These are phyloP conservation scores for Hirundo rustica DNA, from an alignment of 2,797 vertebrate species.

Conservation along the genomic window DNA sequence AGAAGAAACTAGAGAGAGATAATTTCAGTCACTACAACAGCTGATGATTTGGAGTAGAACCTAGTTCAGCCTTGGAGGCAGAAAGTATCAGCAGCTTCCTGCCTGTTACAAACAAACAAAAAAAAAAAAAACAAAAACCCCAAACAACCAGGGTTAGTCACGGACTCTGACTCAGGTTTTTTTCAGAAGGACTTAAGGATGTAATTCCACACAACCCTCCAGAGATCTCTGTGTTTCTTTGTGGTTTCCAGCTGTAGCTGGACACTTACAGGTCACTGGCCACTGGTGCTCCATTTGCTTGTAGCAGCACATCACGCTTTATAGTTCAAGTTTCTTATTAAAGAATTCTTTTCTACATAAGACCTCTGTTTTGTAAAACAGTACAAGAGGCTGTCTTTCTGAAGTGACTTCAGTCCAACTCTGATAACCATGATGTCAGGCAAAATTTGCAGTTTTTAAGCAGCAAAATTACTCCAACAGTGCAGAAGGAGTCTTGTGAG, in stretches of 20 bases:
- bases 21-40: background rate
- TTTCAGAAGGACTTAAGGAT: background rate
- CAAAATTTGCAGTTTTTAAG: background rate
- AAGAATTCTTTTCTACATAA: background rate
- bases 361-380: background rate
- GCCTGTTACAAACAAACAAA: background rate
- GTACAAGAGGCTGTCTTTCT: background rate
- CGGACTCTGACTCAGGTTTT: background rate
- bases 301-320: background rate
- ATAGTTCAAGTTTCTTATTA: background rate
- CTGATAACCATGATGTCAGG: background rate
- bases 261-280: background rate
- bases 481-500: background rate
- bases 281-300: background rate
- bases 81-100: background rate
- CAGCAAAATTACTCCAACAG: background rate
- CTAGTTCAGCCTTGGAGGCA: background rate
- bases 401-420: background rate
- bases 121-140: background rate
- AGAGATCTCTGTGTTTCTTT: background rate
- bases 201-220: background rate
- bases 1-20: background rate
- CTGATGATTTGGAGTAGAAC: background rate
- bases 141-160: background rate
- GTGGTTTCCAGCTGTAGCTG: background rate